Conservation (phyloP, 2,797 vertebrate genomes). For the Cryptoblepharus egeriae region DNA sequence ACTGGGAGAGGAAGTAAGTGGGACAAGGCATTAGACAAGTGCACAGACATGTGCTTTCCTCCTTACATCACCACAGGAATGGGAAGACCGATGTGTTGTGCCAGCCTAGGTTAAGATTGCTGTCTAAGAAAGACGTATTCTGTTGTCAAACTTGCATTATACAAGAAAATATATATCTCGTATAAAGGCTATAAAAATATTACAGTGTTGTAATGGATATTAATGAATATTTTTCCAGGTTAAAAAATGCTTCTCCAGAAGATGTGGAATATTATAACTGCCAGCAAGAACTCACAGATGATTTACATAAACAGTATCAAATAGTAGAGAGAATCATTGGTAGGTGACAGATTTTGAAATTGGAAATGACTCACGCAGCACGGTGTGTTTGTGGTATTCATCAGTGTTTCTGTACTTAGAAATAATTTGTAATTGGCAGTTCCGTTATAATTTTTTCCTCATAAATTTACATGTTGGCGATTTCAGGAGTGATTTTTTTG, state of each 20-base stretch:
- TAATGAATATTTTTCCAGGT: slow-evolving; percentile 80
- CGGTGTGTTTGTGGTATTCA: not conserved
- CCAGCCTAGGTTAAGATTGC: no score
- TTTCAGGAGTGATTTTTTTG: not conserved
- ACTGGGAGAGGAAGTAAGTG: no score
- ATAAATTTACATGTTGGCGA: not conserved
- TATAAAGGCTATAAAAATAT: not conserved
- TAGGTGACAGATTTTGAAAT: slow-evolving; percentile 63
- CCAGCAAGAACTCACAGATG: slow-evolving; percentile 95
- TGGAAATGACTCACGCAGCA: not conserved
- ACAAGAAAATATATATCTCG: no score
- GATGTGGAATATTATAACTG: slow-evolving; percentile 98
- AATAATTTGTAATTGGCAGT: not conserved
- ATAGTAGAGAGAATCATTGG: slow-evolving; percentile 97
- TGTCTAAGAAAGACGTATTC: no score
- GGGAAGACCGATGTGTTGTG: no score
- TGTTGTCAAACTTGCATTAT: not conserved
- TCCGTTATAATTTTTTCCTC: not conserved
- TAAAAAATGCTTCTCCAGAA: slow-evolving; percentile 95
- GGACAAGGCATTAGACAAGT: no score
- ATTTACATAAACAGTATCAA: slow-evolving; percentile 96
- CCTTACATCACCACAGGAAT: no score
- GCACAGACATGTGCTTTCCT: no score
- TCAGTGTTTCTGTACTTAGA: not conserved
- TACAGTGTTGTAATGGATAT: not conserved